Percentiles rank a stretch among this genome's conserved stretches.
Evolutionary conservation across 1,140 invertebrate genomes (phyloP).

Genomic region (Rhopalosiphum maidis): DNA sequence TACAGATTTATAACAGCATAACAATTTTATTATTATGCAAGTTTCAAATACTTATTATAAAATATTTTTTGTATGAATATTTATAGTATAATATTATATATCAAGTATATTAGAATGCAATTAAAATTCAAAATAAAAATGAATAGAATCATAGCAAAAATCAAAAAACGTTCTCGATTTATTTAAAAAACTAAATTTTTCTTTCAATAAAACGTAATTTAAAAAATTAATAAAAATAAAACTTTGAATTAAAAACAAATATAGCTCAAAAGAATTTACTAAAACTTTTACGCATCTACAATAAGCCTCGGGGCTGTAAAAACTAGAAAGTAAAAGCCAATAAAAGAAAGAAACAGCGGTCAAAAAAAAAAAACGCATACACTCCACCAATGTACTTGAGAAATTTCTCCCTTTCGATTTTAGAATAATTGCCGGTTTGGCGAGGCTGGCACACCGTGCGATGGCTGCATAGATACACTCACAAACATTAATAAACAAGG

Average conservation of each 20-base stretch:
- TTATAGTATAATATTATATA: not conserved
- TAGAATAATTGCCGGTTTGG: constrained; percentile 35
- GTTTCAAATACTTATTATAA: not conserved
- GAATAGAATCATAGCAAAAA: not conserved
- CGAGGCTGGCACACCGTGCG: not conserved
- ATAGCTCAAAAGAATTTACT: not conserved
- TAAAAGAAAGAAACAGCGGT: constrained; percentile 29
- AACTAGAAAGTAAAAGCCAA: constrained; percentile 44
- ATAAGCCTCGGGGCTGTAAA: not conserved
- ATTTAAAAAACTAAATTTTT: not conserved
- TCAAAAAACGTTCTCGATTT: not conserved
- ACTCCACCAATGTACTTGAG: constrained; percentile 4
- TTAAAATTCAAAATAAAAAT: not conserved
- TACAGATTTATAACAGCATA: not conserved
- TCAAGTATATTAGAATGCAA: not conserved
- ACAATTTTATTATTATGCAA: not conserved
- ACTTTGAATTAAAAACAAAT: not conserved
- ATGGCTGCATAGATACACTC: constrained; percentile 7
- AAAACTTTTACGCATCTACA: not conserved
- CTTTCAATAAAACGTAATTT: not conserved
- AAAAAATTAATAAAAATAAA: not conserved
- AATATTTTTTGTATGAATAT: not conserved
- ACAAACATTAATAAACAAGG: constrained; percentile 48
- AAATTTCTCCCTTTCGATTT: constrained; percentile 56
- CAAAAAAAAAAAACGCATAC: not conserved